Evolutionary conservation across 2,888 invertebrate species (phyloP).

Genomic region (Epirrita christyi): DNA sequence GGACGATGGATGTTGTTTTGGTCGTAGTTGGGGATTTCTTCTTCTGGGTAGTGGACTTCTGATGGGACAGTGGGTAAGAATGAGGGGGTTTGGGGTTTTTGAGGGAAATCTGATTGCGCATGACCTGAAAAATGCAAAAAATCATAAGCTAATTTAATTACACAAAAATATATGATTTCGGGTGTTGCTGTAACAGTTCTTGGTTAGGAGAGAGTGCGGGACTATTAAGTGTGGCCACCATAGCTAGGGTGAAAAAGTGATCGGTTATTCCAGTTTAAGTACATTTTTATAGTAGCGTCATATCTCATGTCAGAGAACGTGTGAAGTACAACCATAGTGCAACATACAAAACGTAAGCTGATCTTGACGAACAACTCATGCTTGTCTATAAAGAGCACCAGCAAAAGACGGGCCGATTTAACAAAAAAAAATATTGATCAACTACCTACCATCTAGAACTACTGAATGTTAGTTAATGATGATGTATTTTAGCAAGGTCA

Average conservation of each 20-base stretch:
- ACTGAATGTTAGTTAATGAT: not conserved
- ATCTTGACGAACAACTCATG: not conserved
- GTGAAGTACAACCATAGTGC: too few relatives aligned
- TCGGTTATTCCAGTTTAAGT: too few relatives aligned
- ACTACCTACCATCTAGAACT: not conserved
- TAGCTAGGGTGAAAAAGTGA: too few relatives aligned
- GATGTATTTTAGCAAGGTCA: constrained; percentile 17
- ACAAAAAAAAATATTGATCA: too few relatives aligned
- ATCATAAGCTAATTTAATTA: too few relatives aligned
- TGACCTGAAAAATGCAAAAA: constrained; percentile 54
- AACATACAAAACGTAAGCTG: too few relatives aligned
- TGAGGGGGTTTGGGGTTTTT: constrained; percentile 48
- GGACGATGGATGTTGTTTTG: constrained; percentile 70
- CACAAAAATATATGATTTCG: not conserved
- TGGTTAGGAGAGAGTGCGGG: not conserved
- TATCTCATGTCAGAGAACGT: too few relatives aligned
- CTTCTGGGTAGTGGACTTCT: constrained; percentile 66
- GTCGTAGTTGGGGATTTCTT: constrained; percentile 66
- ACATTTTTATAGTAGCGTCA: too few relatives aligned
- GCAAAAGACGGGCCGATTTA: not conserved
- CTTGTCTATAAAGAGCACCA: not conserved
- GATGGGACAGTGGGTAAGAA: constrained; percentile 80
- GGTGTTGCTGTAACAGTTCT: not conserved
- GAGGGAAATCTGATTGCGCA: constrained; percentile 47
- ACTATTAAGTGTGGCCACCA: too few relatives aligned